A percentile compares a stretch with the other conserved stretches of the same genome.
phyloP scores from a whole-genome alignment of 2,888 invertebrate species.

The Heteromyza rotundicornis region DNA sequence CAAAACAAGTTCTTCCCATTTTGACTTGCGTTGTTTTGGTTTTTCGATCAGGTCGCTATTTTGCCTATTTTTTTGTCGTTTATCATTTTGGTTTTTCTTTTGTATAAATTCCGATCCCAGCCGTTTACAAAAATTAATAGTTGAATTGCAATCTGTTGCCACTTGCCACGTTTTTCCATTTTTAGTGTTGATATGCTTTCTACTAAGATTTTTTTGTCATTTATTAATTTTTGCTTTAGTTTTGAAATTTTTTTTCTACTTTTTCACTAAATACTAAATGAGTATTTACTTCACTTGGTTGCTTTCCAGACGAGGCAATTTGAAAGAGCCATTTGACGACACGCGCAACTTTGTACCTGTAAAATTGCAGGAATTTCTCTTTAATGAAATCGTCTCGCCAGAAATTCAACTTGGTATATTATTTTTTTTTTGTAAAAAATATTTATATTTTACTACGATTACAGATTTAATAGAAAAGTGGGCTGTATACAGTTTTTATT shows the following conservation, averaged over 20 bases:
- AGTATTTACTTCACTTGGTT: neutral
- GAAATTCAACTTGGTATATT: too few species aligned
- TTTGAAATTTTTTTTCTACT: neutral
- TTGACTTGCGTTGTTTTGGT: neutral
- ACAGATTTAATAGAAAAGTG: too few species aligned
- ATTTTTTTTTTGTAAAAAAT: too few species aligned
- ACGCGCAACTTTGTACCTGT: too few species aligned
- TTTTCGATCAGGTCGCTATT: conserved; percentile 47
- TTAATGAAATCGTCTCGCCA: too few species aligned
- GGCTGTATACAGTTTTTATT: too few species aligned
- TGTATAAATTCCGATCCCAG: conserved; percentile 35
- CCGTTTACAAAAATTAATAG: conserved; percentile 33
- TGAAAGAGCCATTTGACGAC: too few species aligned
- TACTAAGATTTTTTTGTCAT: conserved; percentile 14
- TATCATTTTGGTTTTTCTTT: neutral
- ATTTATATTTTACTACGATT: too few species aligned
- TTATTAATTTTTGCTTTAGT: too few species aligned
- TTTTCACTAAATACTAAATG: neutral
- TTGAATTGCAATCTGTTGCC: neutral
- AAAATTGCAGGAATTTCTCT: too few species aligned
- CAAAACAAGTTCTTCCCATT: too few species aligned
- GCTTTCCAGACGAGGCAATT: too few species aligned
- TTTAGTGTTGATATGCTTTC: conserved; percentile 17
- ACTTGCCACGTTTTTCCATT: neutral
- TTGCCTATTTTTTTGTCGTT: neutral